These are phyloP conservation scores for Xestobium rufovillosum DNA, from an alignment of 2,888 invertebrate genomes.

Conservation along the genomic window DNA sequence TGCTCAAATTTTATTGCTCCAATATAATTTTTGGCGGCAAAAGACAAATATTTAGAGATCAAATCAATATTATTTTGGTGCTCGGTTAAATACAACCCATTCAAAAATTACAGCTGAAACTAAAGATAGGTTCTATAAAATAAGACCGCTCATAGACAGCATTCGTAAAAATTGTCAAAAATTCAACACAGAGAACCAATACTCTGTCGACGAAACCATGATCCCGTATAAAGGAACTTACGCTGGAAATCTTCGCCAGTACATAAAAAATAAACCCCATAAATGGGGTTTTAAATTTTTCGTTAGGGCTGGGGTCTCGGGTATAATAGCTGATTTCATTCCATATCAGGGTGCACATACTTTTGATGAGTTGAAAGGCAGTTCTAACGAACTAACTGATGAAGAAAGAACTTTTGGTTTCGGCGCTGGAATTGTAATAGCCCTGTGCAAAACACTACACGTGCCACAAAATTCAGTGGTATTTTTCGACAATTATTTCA, in stretches of 20 bases:
- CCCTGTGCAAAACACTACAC: not conserved
- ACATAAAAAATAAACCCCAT: constrained; percentile 7
- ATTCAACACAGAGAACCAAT: constrained; percentile 6
- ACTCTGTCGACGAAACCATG: constrained; percentile 11
- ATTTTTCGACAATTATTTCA: constrained; percentile 2
- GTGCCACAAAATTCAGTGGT: not conserved
- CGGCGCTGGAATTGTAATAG: not conserved
- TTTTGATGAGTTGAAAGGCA: constrained; percentile 1
- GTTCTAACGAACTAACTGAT: not conserved
- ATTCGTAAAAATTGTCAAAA: constrained; percentile 7
- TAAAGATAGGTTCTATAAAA: constrained; percentile 13
- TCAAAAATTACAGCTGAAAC: constrained; percentile 11
- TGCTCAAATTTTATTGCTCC: too few species aligned
- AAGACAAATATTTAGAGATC: too few species aligned
- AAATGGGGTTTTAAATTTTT: constrained; percentile 1
- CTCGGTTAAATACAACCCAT: too few species aligned
- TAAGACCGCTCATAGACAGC: constrained; percentile 10
- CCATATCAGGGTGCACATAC: not conserved
- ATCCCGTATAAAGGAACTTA: constrained; percentile 10
- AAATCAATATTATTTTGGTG: too few species aligned
- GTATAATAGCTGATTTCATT: not conserved
- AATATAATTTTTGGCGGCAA: too few species aligned
- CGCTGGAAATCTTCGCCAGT: constrained; percentile 11
- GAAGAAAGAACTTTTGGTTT: not conserved
- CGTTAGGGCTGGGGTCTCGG: not conserved